Evolutionary conservation across 2,797 vertebrate species (phyloP), one percentile per base, ranked within the genome.

Genomic region (Pantherophis vulpinus): DNA sequence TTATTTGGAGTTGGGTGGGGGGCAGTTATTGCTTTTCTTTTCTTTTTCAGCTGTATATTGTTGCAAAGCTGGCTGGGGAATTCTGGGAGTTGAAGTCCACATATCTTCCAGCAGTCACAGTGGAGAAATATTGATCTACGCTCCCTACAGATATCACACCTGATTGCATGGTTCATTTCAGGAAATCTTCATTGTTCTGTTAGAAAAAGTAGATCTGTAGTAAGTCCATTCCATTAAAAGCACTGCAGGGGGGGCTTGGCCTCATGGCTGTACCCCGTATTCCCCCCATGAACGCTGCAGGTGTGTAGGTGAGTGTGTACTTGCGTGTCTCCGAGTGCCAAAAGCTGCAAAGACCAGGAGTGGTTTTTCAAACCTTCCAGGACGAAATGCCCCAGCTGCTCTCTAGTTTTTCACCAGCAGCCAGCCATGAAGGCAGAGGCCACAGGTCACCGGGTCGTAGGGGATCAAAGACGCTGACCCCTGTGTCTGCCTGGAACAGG

Each of bases 391-490:
- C 11, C 86, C 86, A 92, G 93, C 91, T 91, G 91, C 93, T 92
- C 58, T 47, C 83, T 16, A 63, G 42, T 63, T 91, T 58, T 88
- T 51, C 86, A 55, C 66, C 63, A 86, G 66, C 63, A 32, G 47
- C 86, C 86, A 86, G 91, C 86, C 63, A 61, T 51, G 86, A 63
- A 94, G 89, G 66, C 56, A 63, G 86, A 88, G 91, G 89, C 63
- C 51, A 14, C 56, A 32, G 86, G 93, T 92, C 66, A 58, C 86
- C 58, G 12, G 86, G 89, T 91, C 87, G 27, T 12, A 20, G n/a
- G 63, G 61, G 86, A 91, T 92, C 63, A 94, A 92, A 94, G 93
- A 88, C 58, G 51, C 56, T 79, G 93, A 88, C 86, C 93, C 59
- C 63, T n/a, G 5, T 23, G 51, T 27, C 86, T 91, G 93, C 59